These are phyloP conservation scores for Lates calcarifer DNA, from an alignment of 2,113 vertebrate species.

Conservation along the genomic window DNA sequence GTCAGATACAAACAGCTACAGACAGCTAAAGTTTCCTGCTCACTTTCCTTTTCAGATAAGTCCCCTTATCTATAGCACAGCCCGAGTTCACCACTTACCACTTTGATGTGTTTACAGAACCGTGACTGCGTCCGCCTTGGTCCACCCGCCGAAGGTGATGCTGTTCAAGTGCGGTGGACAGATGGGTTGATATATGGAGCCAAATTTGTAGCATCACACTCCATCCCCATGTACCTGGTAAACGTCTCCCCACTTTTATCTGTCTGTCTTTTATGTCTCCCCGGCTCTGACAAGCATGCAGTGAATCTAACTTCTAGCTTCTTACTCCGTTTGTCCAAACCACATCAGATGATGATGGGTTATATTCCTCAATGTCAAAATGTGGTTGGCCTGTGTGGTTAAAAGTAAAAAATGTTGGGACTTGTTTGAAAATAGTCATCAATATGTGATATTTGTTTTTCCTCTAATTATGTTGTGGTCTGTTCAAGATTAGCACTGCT, in stretches of 20 bases:
- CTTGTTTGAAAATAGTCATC: background rate
- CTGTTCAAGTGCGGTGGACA: slow-evolving; percentile 97
- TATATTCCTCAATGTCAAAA: background rate
- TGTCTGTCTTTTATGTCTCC: background rate
- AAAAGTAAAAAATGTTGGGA: background rate
- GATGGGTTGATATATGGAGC: slow-evolving; percentile 96
- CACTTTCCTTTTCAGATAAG: background rate
- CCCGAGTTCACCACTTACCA: background rate
- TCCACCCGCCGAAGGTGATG: slow-evolving; percentile 90
- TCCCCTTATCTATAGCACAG: rapidly evolving
- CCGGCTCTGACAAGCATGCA: background rate
- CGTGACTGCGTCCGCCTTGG: slow-evolving; percentile 92
- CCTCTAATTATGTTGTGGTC: background rate
- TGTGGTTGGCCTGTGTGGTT: background rate
- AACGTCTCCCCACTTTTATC: background rate
- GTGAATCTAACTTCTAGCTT: too few species aligned
- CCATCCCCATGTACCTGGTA: slow-evolving; percentile 99
- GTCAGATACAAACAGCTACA: background rate
- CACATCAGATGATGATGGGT: background rate
- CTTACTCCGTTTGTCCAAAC: background rate
- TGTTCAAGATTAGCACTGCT: background rate
- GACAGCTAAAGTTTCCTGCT: background rate
- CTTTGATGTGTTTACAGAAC: slow-evolving; percentile 83
- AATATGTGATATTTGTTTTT: background rate
- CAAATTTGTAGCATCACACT: slow-evolving; percentile 94